Evolutionary conservation across 2,888 invertebrate genomes (phyloP).

Genomic region (Apamea crenata): DNA sequence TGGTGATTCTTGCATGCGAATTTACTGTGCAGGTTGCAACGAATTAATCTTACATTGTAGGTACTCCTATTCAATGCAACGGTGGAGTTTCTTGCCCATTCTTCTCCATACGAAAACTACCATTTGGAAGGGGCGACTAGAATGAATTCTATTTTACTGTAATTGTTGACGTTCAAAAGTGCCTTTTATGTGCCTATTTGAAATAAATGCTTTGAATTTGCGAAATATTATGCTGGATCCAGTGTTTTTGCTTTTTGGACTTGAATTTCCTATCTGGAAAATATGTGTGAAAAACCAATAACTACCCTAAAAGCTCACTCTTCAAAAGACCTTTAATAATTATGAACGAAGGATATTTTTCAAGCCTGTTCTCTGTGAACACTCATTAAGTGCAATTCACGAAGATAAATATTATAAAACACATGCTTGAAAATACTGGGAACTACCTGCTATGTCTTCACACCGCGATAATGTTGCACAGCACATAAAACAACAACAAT

Average conservation of each 20-base stretch:
- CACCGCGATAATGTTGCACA: background rate
- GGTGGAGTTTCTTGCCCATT: too few relatives aligned
- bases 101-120: too few relatives aligned
- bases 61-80: background rate
- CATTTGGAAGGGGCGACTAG: too few relatives aligned
- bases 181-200: too few relatives aligned
- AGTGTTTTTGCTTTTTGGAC: background rate
- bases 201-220: too few relatives aligned
- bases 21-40: background rate
- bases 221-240: background rate
- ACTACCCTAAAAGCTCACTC: background rate
- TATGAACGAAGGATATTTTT: background rate
- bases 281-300: background rate
- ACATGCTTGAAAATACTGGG: constrained; percentile 11
- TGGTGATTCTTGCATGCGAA: constrained; percentile 4
- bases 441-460: background rate
- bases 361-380: background rate
- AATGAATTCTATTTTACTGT: too few relatives aligned
- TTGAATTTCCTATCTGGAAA: background rate
- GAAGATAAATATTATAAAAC: constrained; percentile 3
- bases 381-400: background rate
- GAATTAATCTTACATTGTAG: constrained; percentile 11
- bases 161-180: too few relatives aligned
- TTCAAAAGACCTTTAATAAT: background rate
- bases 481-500: constrained; percentile 37